Evolutionary conservation across 2,113 vertebrate species (phyloP).

Genomic region (Mohoua ochrocephala): DNA sequence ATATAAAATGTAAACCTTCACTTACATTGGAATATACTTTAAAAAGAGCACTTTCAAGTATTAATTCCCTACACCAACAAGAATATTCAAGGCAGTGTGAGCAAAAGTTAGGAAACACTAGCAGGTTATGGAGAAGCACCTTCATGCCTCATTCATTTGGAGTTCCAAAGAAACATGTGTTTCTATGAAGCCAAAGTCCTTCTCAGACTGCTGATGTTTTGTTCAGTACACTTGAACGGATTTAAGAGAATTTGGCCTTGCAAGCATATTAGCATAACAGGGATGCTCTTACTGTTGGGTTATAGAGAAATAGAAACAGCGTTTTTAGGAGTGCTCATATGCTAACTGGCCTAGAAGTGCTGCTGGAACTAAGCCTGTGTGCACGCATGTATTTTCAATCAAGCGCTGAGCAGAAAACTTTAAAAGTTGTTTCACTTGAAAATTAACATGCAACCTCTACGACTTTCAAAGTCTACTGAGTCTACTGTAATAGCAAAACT

Average conservation of each 20-base stretch:
- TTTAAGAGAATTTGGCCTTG: background rate
- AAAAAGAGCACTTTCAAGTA: background rate
- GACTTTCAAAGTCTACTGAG: background rate
- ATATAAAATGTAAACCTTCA: background rate
- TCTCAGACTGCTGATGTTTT: background rate
- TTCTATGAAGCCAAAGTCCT: background rate
- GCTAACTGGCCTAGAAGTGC: background rate
- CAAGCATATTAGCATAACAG: background rate
- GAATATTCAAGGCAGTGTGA: background rate
- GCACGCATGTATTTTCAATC: background rate
- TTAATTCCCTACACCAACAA: background rate
- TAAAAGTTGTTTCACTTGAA: background rate
- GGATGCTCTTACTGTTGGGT: background rate
- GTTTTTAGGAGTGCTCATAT: background rate
- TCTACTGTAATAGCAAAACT: background rate
- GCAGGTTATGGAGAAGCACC: background rate
- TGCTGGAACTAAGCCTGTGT: background rate
- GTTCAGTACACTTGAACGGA: background rate
- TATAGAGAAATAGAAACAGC: background rate
- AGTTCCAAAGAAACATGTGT: background rate
- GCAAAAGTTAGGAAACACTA: background rate
- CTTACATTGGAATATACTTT: background rate
- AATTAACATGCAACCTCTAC: background rate
- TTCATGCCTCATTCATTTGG: background rate
- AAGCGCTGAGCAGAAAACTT: background rate